These are phyloP conservation scores for Neoitamus cyanurus DNA, from an alignment of 2,888 invertebrate genomes.

Conservation along the genomic window DNA sequence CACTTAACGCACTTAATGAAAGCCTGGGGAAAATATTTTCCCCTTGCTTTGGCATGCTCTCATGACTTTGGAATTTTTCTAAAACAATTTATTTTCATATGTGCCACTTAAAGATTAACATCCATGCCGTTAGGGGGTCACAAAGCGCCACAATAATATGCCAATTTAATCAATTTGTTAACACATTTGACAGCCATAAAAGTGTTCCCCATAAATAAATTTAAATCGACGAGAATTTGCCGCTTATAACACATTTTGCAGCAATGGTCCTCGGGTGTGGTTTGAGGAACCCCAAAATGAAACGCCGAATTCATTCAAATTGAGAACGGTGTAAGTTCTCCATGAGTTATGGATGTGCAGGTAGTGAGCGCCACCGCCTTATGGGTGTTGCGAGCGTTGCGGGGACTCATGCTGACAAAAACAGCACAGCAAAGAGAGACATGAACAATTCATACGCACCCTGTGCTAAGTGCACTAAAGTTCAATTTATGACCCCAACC, in stretches of 20 bases:
- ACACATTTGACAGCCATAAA: conserved; percentile 27
- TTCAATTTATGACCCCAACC: conserved; percentile 24
- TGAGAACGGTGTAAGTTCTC: background rate
- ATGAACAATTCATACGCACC: background rate
- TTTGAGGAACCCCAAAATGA: background rate
- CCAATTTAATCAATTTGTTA: conserved; percentile 28
- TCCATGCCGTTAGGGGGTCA: background rate
- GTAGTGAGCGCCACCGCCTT: background rate
- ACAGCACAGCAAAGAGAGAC: background rate
- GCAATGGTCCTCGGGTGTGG: background rate
- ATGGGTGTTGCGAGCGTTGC: background rate
- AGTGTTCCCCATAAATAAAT: conserved; percentile 25
- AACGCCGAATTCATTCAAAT: background rate
- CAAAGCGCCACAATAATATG: background rate
- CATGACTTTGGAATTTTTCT: no score
- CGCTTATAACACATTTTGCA: background rate
- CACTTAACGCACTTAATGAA: no score
- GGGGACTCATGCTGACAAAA: background rate
- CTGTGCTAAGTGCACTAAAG: conserved; percentile 11
- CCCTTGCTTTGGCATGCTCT: no score
- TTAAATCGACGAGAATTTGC: background rate
- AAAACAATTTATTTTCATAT: background rate
- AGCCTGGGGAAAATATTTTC: no score
- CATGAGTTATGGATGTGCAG: background rate
- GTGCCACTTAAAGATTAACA: background rate